Evolutionary conservation across 2,888 invertebrate genomes (phyloP).

Genomic region (Hyposoter dolosus): DNA sequence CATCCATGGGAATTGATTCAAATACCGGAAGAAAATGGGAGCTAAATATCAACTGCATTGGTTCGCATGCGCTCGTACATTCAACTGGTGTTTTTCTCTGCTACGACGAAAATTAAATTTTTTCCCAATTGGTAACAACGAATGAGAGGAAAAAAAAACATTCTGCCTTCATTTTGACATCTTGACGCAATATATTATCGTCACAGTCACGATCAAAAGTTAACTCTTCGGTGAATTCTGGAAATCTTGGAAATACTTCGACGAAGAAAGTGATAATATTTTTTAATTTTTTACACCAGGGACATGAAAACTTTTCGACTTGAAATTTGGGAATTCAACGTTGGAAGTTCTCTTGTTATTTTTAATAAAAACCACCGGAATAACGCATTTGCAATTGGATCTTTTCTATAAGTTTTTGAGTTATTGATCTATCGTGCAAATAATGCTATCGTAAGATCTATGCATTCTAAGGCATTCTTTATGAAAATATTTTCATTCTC

Average conservation of each 20-base stretch:
- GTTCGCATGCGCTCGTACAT: constrained; percentile 31
- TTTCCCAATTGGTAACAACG: no score
- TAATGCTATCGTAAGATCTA: neutral
- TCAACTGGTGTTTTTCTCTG: constrained; percentile 21
- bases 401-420: neutral
- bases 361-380: no score
- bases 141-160: neutral
- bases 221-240: no score
- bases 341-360: no score
- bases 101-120: neutral
- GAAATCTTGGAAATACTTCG: no score
- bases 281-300: no score
- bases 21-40: constrained; percentile 37
- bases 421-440: neutral
- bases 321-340: no score
- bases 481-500: neutral
- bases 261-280: no score
- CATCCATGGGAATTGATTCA: constrained; percentile 12
- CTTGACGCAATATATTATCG: neutral
- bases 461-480: neutral
- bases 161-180: neutral
- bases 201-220: neutral
- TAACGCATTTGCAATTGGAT: neutral
- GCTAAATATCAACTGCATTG: constrained; percentile 31
- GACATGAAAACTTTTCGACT: no score